Evolutionary conservation across 1,140 invertebrate species (phyloP).

Genomic region (Philopotamus ludificatus): DNA sequence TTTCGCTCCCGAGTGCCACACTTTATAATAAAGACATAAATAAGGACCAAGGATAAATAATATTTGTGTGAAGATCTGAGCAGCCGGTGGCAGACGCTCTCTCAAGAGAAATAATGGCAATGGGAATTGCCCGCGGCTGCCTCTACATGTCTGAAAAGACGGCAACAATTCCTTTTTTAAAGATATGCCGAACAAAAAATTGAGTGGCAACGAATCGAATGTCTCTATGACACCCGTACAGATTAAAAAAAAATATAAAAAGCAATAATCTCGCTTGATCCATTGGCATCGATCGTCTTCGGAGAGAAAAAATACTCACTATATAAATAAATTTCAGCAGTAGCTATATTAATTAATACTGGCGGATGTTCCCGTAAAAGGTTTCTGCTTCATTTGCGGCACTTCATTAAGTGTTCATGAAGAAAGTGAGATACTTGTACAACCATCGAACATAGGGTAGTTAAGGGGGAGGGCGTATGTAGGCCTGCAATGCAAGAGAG

Average conservation of each 20-base stretch:
- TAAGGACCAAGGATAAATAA: slow-evolving; percentile 23
- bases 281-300: too few species aligned
- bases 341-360: slow-evolving; percentile 8
- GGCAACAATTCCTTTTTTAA: not conserved
- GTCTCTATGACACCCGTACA: too few species aligned
- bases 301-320: too few species aligned
- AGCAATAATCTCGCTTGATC: too few species aligned
- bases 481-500: not conserved
- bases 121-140: not conserved
- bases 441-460: not conserved
- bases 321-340: not conserved
- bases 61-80: not conserved
- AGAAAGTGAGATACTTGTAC: slow-evolving; percentile 13
- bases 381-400: slow-evolving; percentile 11
- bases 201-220: too few species aligned
- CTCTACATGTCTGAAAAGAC: not conserved
- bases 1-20: not conserved
- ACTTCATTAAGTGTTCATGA: slow-evolving; percentile 19
- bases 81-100: not conserved
- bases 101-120: slow-evolving; percentile 19
- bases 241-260: too few species aligned
- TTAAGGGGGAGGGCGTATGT: not conserved
- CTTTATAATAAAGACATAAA: slow-evolving; percentile 22
- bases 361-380: slow-evolving; percentile 4
- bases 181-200: too few species aligned